Conservation (phyloP, 2,113 vertebrate species). For the Sinocyclocheilus grahami region DNA sequence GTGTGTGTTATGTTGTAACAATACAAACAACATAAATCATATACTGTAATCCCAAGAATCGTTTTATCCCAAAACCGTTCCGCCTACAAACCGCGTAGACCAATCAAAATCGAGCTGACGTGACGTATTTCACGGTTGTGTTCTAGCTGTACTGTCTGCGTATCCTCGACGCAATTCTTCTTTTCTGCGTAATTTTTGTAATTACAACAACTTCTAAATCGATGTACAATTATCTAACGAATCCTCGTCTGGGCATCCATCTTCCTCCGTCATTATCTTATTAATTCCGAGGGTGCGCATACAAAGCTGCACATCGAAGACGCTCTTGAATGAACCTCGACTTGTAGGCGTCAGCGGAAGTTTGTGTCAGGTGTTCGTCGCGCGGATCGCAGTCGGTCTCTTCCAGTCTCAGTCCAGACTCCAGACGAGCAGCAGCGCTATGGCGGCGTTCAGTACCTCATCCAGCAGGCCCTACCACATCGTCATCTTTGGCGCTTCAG, state of each 20-base stretch:
- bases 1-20: no score
- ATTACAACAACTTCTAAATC: background rate
- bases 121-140: background rate
- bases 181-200: background rate
- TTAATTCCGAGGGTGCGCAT: background rate
- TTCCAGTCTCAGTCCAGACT: background rate
- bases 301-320: background rate
- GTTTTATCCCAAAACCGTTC: background rate
- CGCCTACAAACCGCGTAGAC: background rate
- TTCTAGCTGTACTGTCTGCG: background rate
- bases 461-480: constrained; percentile 77
- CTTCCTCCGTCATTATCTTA: no score
- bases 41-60: background rate
- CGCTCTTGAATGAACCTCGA: background rate
- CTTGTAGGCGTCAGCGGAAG: background rate
- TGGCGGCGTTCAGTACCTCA: constrained; percentile 68
- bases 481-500: constrained; percentile 89
- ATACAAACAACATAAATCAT: background rate
- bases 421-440: constrained; percentile 37
- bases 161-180: background rate
- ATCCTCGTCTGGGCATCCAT: background rate
- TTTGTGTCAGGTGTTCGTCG: background rate
- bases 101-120: background rate
- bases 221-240: background rate
- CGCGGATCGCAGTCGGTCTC: background rate